Percentiles rank a stretch among this genome's conserved stretches.
phyloP scores from a whole-genome alignment of 2,888 invertebrate genomes.

The Oeneis ivallda region DNA sequence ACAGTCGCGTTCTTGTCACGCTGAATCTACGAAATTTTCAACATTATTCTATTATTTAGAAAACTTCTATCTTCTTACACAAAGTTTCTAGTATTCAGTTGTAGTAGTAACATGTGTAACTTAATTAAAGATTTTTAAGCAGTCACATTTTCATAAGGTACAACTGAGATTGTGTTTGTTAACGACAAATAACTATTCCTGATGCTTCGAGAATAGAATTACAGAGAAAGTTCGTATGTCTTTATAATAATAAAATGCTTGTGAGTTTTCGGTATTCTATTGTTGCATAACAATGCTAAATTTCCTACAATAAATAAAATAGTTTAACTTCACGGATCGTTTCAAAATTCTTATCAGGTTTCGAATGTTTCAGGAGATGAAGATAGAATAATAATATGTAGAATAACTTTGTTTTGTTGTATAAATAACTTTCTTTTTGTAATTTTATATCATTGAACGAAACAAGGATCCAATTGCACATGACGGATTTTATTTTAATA shows the following conservation, averaged over 20 bases:
- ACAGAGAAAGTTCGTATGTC: neutral
- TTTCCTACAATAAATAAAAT: neutral
- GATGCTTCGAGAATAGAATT: neutral
- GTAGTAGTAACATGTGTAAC: neutral
- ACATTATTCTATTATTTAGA: too few species aligned
- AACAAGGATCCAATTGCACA: too few species aligned
- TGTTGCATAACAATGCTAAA: neutral
- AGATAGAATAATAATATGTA: neutral
- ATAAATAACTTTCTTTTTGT: slow-evolving; percentile 1
- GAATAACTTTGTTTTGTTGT: neutral
- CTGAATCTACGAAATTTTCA: too few species aligned
- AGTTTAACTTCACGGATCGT: neutral
- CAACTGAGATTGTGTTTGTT: neutral
- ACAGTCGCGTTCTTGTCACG: too few species aligned
- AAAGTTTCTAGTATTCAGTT: too few species aligned
- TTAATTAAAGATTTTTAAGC: neutral
- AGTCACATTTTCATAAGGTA: neutral
- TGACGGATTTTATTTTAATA: too few species aligned
- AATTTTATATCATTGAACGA: neutral
- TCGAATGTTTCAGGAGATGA: neutral
- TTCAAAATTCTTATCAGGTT: slow-evolving; percentile 9
- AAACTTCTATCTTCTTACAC: too few species aligned
- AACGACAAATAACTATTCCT: neutral
- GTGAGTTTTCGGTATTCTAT: neutral
- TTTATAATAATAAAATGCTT: neutral